These are phyloP conservation scores for Villa cingulata DNA, from an alignment of 2,888 invertebrate genomes.

Conservation along the genomic window DNA sequence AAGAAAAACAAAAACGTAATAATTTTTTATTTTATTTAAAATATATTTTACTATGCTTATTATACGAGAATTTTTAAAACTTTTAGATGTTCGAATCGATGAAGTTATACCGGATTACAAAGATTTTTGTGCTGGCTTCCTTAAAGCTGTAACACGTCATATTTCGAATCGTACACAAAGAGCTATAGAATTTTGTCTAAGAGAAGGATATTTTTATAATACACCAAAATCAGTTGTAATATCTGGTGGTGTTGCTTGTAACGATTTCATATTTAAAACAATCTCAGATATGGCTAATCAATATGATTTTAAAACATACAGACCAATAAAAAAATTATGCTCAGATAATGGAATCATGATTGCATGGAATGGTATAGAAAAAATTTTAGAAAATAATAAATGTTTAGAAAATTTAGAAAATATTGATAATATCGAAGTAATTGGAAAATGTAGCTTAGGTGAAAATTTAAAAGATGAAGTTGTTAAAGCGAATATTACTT, in stretches of 20 bases:
- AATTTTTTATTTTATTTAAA: not conserved
- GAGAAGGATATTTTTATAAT: conserved; percentile 47
- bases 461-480: conserved; percentile 21
- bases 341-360: conserved; percentile 99
- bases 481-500: conserved; percentile 23
- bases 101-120: conserved; percentile 56
- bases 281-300: conserved; percentile 53
- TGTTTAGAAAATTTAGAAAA: conserved; percentile 7
- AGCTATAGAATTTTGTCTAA: conserved; percentile 60
- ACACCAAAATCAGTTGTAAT: conserved; percentile 51
- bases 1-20: conserved; percentile 41
- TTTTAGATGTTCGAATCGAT: conserved; percentile 47
- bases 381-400: conserved; percentile 19
- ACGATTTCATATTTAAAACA: conserved; percentile 61
- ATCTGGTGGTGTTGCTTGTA: conserved; percentile 95
- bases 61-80: too few relatives aligned
- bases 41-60: not conserved
- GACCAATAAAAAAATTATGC: conserved; percentile 75
- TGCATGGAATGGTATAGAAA: conserved; percentile 95
- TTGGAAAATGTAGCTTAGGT: conserved; percentile 24
- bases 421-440: conserved; percentile 42
- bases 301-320: conserved; percentile 49
- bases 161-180: conserved; percentile 69
- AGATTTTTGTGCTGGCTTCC: conserved; percentile 78
- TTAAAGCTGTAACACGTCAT: conserved; percentile 60